Percentiles rank a stretch among this genome's conserved stretches.
phyloP scores from a whole-genome alignment of 2,797 vertebrate species.

The Cetoscarus ocellatus region DNA sequence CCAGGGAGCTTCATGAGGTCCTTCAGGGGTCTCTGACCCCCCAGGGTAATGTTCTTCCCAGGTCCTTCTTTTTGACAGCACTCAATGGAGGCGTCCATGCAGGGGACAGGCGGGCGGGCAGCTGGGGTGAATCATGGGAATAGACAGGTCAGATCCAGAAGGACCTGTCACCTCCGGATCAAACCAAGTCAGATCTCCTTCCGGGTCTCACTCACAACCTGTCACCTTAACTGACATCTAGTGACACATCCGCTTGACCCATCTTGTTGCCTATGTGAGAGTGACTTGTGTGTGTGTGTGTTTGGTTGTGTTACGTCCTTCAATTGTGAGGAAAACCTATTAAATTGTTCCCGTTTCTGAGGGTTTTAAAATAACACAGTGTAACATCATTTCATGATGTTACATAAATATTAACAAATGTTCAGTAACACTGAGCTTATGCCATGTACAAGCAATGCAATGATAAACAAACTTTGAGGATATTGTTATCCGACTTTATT shows the following conservation, averaged over 20 bases:
- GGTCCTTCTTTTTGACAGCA: slow-evolving; percentile 71
- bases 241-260: slow-evolving; percentile 70
- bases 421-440: too few relatives aligned
- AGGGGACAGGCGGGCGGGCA: slow-evolving; percentile 75
- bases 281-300: not conserved
- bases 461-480: too few relatives aligned
- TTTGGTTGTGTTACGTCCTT: slow-evolving; percentile 1
- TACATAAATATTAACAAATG: too few relatives aligned
- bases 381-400: too few relatives aligned
- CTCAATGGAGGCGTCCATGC: slow-evolving; percentile 87
- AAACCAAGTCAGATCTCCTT: slow-evolving; percentile 69
- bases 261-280: slow-evolving; percentile 23
- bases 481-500: too few relatives aligned
- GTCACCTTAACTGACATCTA: slow-evolving; percentile 68
- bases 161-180: slow-evolving; percentile 77
- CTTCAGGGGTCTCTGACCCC: slow-evolving; percentile 81
- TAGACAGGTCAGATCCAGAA: slow-evolving; percentile 82
- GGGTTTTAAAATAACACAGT: not conserved
- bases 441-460: too few relatives aligned
- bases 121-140: slow-evolving; percentile 69
- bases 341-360: not conserved
- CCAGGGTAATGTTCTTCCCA: slow-evolving; percentile 72
- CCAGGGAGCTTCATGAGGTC: slow-evolving; percentile 60
- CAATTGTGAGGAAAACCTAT: not conserved
- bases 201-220: slow-evolving; percentile 68